Percentiles rank a stretch among this genome's conserved stretches.
Conservation (phyloP, 2,113 vertebrate genomes). For the Panurus biarmicus region DNA sequence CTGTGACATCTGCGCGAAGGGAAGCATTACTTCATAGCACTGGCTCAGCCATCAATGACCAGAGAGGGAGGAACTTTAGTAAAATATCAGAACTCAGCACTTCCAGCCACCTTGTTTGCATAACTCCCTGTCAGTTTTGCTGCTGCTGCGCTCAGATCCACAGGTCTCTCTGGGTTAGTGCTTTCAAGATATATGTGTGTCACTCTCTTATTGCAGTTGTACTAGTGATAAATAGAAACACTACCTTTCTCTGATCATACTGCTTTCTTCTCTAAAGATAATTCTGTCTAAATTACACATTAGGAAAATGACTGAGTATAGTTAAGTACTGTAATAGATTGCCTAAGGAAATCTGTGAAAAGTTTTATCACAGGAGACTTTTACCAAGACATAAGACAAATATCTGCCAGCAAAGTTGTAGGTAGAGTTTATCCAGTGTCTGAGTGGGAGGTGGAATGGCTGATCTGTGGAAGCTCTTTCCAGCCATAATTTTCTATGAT, state of each 20-base stretch:
- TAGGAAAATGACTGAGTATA: not conserved
- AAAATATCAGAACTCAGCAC: not conserved
- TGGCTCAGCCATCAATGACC: not conserved
- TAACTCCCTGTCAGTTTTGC: not conserved
- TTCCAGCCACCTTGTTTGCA: not conserved
- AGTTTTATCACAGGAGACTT: not conserved
- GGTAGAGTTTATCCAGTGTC: not conserved
- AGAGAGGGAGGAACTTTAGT: not conserved
- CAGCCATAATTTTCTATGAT: slow-evolving; percentile 20
- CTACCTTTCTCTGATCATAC: not conserved
- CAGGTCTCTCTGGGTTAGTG: not conserved
- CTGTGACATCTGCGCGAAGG: not conserved
- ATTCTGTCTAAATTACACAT: not conserved
- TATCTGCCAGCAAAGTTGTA: not conserved
- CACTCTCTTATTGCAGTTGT: not conserved
- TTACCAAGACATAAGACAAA: not conserved
- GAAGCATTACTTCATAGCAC: not conserved
- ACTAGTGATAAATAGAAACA: not conserved
- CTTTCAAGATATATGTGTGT: not conserved
- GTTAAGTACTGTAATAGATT: not conserved
- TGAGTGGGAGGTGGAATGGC: not conserved
- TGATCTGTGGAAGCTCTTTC: not conserved
- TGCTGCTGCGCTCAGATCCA: not conserved
- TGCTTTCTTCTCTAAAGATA: not conserved
- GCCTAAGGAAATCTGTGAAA: not conserved